Conservation (phyloP, 1,140 invertebrate genomes). For the Tetraneura akinire region DNA sequence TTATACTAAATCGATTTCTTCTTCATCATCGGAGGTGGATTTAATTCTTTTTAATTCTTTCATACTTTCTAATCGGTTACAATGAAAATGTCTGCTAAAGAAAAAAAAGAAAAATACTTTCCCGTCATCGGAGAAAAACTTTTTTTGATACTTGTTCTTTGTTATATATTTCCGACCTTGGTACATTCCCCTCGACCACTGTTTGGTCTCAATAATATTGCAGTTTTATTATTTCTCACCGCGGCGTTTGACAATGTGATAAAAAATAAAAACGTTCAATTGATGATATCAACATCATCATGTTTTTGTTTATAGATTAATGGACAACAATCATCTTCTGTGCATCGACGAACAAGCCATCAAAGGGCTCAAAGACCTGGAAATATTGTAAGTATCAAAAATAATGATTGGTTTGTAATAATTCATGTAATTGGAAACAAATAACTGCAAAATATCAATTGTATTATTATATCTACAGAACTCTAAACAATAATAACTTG, state of each 20-base stretch:
- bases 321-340: constrained; percentile 92
- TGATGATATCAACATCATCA: constrained; percentile 46
- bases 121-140: constrained; percentile 29
- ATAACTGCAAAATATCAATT: too few relatives aligned
- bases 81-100: background rate
- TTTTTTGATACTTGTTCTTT: constrained; percentile 44
- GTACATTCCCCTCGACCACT: constrained; percentile 67
- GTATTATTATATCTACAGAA: constrained; percentile 64
- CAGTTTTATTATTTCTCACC: constrained; percentile 59
- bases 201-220: constrained; percentile 9
- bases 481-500: constrained; percentile 91
- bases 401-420: too few relatives aligned
- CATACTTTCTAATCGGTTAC: constrained; percentile 35
- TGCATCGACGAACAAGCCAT: constrained; percentile 89
- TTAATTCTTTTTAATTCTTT: constrained; percentile 4
- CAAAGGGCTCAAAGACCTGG: constrained; percentile 78
- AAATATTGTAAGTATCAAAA: constrained; percentile 77
- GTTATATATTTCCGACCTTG: constrained; percentile 44
- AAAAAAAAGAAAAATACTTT: background rate
- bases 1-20: constrained; percentile 27
- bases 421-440: too few relatives aligned
- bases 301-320: constrained; percentile 67
- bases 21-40: background rate
- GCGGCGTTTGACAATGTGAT: constrained; percentile 60
- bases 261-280: constrained; percentile 14